Evolutionary conservation across 2,888 invertebrate genomes (phyloP).

Genomic region (Macrosiphum euphorbiae): DNA sequence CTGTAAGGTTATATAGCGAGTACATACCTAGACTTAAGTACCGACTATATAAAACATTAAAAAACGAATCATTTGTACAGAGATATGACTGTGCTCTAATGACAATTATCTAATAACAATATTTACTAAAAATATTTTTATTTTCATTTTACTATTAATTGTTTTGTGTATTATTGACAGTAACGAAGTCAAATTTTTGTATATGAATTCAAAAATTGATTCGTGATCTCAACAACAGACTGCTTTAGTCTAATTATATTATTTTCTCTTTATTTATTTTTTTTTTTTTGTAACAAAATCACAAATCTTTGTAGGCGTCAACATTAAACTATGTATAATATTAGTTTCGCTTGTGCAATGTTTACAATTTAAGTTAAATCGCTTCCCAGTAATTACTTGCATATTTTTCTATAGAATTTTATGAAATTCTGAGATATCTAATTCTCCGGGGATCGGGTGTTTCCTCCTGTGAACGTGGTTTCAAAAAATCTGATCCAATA

Average conservation of each 20-base stretch:
- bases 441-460: not conserved
- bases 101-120: conserved; percentile 54
- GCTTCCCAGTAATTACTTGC: conserved; percentile 19
- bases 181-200: conserved; percentile 62
- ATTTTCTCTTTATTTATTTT: conserved; percentile 10
- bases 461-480: not conserved
- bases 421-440: conserved; percentile 37
- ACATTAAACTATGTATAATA: conserved; percentile 39
- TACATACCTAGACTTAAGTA: conserved; percentile 28
- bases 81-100: conserved; percentile 51
- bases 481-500: not conserved
- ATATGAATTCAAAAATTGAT: conserved; percentile 58
- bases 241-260: conserved; percentile 62
- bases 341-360: conserved; percentile 41
- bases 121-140: conserved; percentile 49
- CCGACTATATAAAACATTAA: conserved; percentile 44
- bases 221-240: conserved; percentile 63
- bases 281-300: conserved; percentile 45
- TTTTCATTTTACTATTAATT: conserved; percentile 53
- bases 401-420: conserved; percentile 56
- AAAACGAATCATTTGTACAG: conserved; percentile 58
- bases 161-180: conserved; percentile 62
- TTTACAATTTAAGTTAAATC: conserved; percentile 22
- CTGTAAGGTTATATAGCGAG: conserved; percentile 60
- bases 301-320: conserved; percentile 15